phyloP scores from a whole-genome alignment of 2,888 invertebrate genomes.

The Cacoxenus indagator region DNA sequence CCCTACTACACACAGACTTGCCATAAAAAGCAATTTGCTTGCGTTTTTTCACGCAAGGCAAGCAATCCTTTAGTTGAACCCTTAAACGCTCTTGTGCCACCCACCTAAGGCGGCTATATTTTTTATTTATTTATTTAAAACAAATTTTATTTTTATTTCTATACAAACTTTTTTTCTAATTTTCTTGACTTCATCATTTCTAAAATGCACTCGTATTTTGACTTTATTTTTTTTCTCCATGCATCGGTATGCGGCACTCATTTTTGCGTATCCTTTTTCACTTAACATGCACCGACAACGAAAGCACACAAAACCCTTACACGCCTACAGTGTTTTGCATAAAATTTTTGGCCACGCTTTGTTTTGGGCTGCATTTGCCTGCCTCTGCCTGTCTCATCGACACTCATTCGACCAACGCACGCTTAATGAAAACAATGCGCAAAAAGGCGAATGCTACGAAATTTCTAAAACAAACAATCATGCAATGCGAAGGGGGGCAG shows the following conservation, averaged over 20 bases:
- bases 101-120: background rate
- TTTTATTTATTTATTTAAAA: background rate
- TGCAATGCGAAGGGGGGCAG: background rate
- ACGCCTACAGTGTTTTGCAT: constrained; percentile 25
- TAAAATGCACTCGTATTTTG: background rate
- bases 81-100: background rate
- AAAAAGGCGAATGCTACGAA: constrained; percentile 31
- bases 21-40: constrained; percentile 31
- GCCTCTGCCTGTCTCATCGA: too few relatives aligned
- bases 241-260: background rate
- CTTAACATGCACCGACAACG: background rate
- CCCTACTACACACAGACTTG: background rate
- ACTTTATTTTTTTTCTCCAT: background rate
- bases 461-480: constrained; percentile 57
- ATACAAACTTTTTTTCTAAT: background rate
- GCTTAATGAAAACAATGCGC: constrained; percentile 45
- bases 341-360: constrained; percentile 38
- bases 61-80: background rate
- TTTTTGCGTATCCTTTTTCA: background rate
- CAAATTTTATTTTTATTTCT: background rate
- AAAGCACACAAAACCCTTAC: background rate
- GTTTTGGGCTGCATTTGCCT: too few relatives aligned
- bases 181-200: background rate
- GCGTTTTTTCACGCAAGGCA: constrained; percentile 49
- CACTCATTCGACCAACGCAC: background rate